Conservation (phyloP, 2,113 vertebrate genomes). For the Cebidichthys violaceus region DNA sequence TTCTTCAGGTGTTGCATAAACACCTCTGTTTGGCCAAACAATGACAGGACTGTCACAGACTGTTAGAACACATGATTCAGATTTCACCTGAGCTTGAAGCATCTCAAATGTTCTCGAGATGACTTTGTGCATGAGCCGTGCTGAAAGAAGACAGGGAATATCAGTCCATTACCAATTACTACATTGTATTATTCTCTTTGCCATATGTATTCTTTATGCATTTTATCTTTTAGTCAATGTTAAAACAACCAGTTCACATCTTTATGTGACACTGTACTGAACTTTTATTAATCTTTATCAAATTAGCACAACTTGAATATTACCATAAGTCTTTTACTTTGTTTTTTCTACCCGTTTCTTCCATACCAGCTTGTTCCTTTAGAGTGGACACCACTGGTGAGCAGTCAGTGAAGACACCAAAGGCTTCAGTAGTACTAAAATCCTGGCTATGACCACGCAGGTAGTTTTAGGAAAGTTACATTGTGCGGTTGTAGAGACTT, state of each 20-base stretch:
- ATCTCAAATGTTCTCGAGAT: constrained; percentile 86
- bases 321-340: neutral
- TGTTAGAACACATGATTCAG: constrained; percentile 87
- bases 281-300: neutral
- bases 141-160: constrained; percentile 75
- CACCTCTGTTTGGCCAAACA: constrained; percentile 90
- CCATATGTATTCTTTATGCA: neutral
- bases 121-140: constrained; percentile 78
- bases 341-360: neutral
- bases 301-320: neutral
- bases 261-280: neutral
- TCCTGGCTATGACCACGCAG: neutral
- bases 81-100: constrained; percentile 87
- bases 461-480: neutral
- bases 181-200: neutral
- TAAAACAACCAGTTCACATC: neutral
- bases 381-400: neutral
- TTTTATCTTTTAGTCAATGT: neutral
- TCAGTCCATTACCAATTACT: neutral
- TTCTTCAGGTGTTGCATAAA: constrained; percentile 77
- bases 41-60: constrained; percentile 87
- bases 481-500: neutral
- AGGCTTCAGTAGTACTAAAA: neutral
- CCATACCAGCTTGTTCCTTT: neutral
- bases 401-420: neutral